Base-by-base conservation (phyloP, 1,140 invertebrate species). In the Neotoxoptera formosana region DNA sequence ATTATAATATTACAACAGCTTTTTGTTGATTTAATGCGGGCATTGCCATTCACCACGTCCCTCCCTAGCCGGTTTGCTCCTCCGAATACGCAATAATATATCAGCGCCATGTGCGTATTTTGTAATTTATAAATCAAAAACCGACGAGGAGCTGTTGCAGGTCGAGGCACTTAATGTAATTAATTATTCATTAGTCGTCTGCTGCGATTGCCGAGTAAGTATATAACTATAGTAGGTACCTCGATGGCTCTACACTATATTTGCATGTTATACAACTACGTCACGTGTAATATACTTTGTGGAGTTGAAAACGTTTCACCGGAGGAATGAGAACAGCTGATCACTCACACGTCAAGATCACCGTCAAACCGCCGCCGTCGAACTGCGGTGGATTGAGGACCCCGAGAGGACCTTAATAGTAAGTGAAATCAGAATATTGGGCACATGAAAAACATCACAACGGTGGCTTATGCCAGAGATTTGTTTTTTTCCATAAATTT, bases 101-200 rank as follows among this genome's bases (percentile, higher is more conserved):
- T 76, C 21, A 23, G 9, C 0, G 41, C 34, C 17, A 36, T 2
- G 6, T 30, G n/a, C 30, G n/a, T 76, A 76, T 76, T 7, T 17
- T 76, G 7, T 21, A 0, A 23, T 53, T 84, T 84, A 87, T 87
- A 45, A 87, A 87, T 48, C 84, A 20, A n/a, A 87, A 20, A n/a
- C 84, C n/a, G 84, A 87, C 84, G 6, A 14, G 45, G 25, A 14
- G 25, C 25, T 2, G 30, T 67, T 67, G 30, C 6, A 67, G 14
- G 60, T 14, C 2, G 30, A 67, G 30, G 14, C 30, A 30, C 41
- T 86, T 47, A 11, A 87, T 47, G 45, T 87, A 87, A 30, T 87
- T 87, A 87, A 87, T 87, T 87, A 87, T n/a, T 87, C 84, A 87
- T 48, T 47, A 87, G 84, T 84, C 41, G 36, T 84, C 25, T 17